phyloP scores from a whole-genome alignment of 92 coral and sea anemone genomes.

The Desmophyllum pertusum region DNA sequence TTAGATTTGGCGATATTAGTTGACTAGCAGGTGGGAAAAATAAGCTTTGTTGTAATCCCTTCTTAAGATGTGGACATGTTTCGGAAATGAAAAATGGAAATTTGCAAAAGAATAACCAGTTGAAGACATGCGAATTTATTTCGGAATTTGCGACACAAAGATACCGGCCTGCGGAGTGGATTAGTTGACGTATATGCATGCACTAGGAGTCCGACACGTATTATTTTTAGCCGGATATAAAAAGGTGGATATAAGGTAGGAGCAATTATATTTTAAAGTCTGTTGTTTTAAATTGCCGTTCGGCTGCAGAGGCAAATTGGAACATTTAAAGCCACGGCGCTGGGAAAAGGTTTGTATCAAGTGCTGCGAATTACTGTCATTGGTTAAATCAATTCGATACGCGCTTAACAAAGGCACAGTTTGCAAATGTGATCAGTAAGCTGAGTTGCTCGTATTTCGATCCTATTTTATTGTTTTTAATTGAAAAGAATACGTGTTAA shows the following conservation, averaged over 20 bases:
- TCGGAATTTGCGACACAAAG: background rate
- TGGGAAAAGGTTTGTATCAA: background rate
- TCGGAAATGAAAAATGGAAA: conserved; percentile 28
- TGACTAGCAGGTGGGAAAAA: background rate
- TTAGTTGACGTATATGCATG: background rate
- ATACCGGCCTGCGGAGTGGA: background rate
- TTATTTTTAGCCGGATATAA: background rate
- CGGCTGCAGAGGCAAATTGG: background rate
- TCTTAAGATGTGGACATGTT: background rate
- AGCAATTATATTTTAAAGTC: background rate
- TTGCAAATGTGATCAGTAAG: background rate
- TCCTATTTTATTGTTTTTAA: background rate
- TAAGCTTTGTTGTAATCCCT: background rate
- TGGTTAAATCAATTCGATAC: background rate
- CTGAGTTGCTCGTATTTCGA: background rate
- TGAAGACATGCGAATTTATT: background rate
- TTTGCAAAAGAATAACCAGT: background rate
- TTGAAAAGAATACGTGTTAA: background rate
- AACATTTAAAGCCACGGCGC: background rate
- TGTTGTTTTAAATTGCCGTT: background rate
- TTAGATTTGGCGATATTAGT: background rate
- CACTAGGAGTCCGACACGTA: background rate
- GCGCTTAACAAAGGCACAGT: background rate
- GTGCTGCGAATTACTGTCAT: background rate
- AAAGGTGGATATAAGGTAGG: background rate